phyloP scores from a whole-genome alignment of 2,113 vertebrate species.

The Monarcha castaneiventris region DNA sequence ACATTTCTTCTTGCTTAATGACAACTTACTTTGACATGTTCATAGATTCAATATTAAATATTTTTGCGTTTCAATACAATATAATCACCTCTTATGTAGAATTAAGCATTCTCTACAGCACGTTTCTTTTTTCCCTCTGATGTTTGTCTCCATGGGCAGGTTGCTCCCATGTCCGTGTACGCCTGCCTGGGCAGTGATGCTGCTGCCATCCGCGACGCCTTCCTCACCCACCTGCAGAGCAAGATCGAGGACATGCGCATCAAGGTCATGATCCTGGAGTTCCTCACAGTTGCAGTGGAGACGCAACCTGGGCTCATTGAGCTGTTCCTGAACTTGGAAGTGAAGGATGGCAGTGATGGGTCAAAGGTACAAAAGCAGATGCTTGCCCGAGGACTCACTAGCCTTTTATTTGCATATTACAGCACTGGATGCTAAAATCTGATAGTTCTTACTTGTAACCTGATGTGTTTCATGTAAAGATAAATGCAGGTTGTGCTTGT shows the following conservation, averaged over 20 bases:
- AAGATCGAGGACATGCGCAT: slow-evolving; percentile 95
- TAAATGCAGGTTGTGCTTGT: not conserved
- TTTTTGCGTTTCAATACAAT: not conserved
- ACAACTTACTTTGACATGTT: not conserved
- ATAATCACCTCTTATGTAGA: not conserved
- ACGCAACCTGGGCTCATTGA: slow-evolving; percentile 97
- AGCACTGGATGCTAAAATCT: not conserved
- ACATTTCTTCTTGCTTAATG: not conserved
- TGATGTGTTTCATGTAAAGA: not conserved
- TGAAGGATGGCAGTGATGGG: slow-evolving; percentile 85
- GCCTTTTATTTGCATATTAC: accelerated
- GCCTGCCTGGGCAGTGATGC: slow-evolving; percentile 94
- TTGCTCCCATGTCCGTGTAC: slow-evolving; percentile 97
- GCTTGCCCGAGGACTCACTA: accelerated
- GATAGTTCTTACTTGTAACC: not conserved
- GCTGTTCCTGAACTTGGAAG: slow-evolving; percentile 93
- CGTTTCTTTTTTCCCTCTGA: not conserved
- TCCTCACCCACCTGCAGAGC: slow-evolving; percentile 91
- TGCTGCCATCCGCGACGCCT: slow-evolving; percentile 91
- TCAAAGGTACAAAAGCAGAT: slow-evolving; percentile 80
- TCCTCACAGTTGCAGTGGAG: slow-evolving; percentile 95
- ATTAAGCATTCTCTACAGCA: not conserved
- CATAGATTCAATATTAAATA: not conserved
- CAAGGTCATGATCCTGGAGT: slow-evolving; percentile 97
- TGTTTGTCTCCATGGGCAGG: slow-evolving; percentile 66